Conservation (phyloP, 2,797 vertebrate species). For the Darevskia mixta region DNA sequence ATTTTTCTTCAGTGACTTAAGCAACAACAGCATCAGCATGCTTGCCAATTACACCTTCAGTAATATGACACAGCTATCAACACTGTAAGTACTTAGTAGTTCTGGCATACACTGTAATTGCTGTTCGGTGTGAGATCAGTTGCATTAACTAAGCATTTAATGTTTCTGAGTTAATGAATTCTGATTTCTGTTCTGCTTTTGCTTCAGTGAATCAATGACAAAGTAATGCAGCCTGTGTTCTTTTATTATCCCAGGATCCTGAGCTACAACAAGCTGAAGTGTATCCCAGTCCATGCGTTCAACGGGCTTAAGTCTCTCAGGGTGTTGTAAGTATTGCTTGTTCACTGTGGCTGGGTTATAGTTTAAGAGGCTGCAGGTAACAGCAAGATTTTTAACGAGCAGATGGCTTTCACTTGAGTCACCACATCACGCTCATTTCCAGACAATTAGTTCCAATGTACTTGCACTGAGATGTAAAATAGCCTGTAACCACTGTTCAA, state of each 20-base stretch:
- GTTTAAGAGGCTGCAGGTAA: conserved; percentile 29
- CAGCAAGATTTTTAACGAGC: conserved; percentile 39
- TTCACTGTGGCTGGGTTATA: not conserved
- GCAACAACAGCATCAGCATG: conserved; percentile 96
- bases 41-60: conserved; percentile 91
- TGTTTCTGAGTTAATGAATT: conserved; percentile 18
- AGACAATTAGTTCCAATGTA: conserved; percentile 43
- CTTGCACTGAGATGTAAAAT: conserved; percentile 51
- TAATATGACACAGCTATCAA: conserved; percentile 97
- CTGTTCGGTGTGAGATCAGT: conserved; percentile 12
- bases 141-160: not conserved
- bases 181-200: not conserved
- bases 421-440: conserved; percentile 44
- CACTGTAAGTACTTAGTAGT: conserved; percentile 87
- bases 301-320: conserved; percentile 91
- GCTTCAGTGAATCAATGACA: not conserved
- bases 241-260: conserved; percentile 86
- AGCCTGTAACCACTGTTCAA: not conserved
- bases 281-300: conserved; percentile 93
- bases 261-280: conserved; percentile 97
- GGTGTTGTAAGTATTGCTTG: conserved; percentile 89
- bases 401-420: conserved; percentile 58
- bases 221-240: conserved; percentile 21
- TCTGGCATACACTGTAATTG: conserved; percentile 31
- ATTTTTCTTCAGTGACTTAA: conserved; percentile 88